Conservation (phyloP, 2,888 invertebrate species). For the Spodoptera picta region DNA sequence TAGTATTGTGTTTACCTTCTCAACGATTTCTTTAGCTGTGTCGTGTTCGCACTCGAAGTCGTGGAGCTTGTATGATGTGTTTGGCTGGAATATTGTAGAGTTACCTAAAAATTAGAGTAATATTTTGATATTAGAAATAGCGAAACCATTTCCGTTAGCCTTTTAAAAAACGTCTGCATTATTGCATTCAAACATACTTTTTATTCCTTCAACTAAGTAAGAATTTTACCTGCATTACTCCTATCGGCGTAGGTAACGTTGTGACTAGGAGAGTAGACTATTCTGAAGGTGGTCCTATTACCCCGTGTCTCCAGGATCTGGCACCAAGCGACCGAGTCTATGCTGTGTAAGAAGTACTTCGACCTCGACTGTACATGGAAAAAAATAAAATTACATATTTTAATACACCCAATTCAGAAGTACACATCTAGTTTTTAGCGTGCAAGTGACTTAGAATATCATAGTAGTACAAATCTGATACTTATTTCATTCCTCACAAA, state of each 20-base stretch:
- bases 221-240: conserved; percentile 61
- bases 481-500: too few relatives aligned
- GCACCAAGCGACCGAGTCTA: conserved; percentile 96
- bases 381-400: conserved; percentile 6
- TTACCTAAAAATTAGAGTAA: conserved; percentile 63
- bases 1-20: conserved; percentile 95
- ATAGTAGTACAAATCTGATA: too few relatives aligned
- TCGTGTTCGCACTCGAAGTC: conserved; percentile 95
- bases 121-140: background rate
- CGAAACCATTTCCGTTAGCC: too few relatives aligned
- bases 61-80: conserved; percentile 93
- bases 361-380: conserved; percentile 86
- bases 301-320: conserved; percentile 94
- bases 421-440: background rate
- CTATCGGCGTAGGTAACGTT: conserved; percentile 69
- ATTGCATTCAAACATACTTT: background rate
- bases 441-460: too few relatives aligned
- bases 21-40: conserved; percentile 94
- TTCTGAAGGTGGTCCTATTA: conserved; percentile 92
- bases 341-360: conserved; percentile 94
- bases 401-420: background rate
- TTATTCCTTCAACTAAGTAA: background rate
- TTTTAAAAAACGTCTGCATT: too few relatives aligned
- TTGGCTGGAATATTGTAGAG: conserved; percentile 69
- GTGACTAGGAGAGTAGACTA: conserved; percentile 90